Evolutionary conservation across 2,888 invertebrate species (phyloP), one percentile per base, ranked within the genome.

Genomic region (Branchinecta sandiegonensis): DNA sequence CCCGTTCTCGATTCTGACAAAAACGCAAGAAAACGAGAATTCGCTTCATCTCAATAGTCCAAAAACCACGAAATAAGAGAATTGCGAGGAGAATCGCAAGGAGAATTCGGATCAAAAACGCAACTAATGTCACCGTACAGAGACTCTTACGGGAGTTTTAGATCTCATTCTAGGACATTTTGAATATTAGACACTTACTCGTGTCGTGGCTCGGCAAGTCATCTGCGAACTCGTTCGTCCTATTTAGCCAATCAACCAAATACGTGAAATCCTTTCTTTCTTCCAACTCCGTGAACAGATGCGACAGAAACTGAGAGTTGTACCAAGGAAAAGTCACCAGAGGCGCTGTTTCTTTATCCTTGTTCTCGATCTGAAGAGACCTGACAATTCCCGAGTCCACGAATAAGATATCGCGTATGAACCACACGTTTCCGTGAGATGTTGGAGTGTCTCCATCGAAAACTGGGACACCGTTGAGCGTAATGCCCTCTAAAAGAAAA

Each of bases 281-380:
- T 75, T 84, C 84, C 66, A 84, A 76, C 14, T 83, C 83, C 71
- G 84, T 76, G 76, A 83, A 84, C 4, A 84, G 83, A 75, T 84
- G 84, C 37, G 83, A 84, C 50, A 84, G 75, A 74, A 84, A 84
- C 74, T 84, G 84, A 13, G 84, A 84, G 50, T 83, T 83, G 74
- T 84, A 83, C 84, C 84, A 84, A 3, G 84, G 84, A 72, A 84
- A 84, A 5, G 84, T 84, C 70, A 85, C 74, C 50, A 85, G 76
- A 13, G 85, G 85, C 14, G 84, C 84, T 14, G 84, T 84, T 76
- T 85, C 85, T 76, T 84, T 84, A 75, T 85, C 84, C 72, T 82
- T 80, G 75, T 85, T 83, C 76, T 83, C 82, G 75, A 83, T 83
- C 75, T 84, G 84, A 66, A 85, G 77, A 73, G 82, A 80, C 63